Evolutionary conservation across 1,140 invertebrate genomes (phyloP).

Genomic region (Doryteuthis pealeii): DNA sequence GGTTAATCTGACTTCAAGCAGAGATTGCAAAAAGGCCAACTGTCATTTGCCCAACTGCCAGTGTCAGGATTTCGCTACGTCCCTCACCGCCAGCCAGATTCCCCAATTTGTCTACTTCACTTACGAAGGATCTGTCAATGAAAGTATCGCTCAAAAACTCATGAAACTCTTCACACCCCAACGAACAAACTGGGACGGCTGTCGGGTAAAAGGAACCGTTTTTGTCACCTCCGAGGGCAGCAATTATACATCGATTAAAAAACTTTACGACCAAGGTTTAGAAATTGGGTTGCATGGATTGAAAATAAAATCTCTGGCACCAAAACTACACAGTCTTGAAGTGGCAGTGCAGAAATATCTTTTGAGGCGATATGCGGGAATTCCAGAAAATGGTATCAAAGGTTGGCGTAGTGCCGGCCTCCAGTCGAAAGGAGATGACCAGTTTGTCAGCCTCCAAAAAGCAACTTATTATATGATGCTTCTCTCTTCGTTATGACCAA

Average conservation of each 20-base stretch:
- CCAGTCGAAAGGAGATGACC: constrained; percentile 23
- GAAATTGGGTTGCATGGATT: constrained; percentile 25
- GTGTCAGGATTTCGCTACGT: constrained; percentile 19
- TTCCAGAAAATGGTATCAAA: background rate
- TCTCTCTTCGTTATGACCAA: constrained; percentile 17
- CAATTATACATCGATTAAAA: background rate
- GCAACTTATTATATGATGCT: constrained; percentile 23
- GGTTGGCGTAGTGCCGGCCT: constrained; percentile 24
- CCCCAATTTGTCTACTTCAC: constrained; percentile 28
- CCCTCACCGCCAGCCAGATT: constrained; percentile 15
- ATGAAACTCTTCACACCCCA: constrained; percentile 11
- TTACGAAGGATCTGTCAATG: constrained; percentile 23
- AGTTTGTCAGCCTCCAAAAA: constrained; percentile 16
- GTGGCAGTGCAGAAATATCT: constrained; percentile 16
- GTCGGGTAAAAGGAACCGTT: constrained; percentile 18
- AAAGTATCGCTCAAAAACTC: constrained; percentile 11
- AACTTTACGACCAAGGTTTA: constrained; percentile 14
- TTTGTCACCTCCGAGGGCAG: constrained; percentile 18
- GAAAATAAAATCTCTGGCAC: constrained; percentile 12
- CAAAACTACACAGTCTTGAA: constrained; percentile 20
- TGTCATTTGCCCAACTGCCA: constrained; percentile 22
- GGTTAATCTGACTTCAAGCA: too few species aligned
- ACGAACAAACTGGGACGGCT: constrained; percentile 23
- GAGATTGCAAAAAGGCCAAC: constrained; percentile 10
- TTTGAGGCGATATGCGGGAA: background rate